phyloP scores from a whole-genome alignment of 2,888 invertebrate species.

The Reticulitermes lucifugus region DNA sequence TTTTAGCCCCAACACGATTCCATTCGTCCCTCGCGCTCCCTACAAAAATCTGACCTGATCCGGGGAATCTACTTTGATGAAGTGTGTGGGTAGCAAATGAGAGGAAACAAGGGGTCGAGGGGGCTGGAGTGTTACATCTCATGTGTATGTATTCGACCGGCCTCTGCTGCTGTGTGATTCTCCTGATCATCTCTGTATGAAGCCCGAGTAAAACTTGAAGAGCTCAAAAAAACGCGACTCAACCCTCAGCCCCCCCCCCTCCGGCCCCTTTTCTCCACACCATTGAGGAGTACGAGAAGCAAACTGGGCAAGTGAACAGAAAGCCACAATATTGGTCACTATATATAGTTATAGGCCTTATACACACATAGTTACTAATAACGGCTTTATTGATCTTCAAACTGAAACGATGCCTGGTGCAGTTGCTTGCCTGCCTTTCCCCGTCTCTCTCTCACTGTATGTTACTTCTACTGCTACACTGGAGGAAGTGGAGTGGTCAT shows the following conservation, averaged over 20 bases:
- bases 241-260: slow-evolving; percentile 9
- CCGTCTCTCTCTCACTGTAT: slow-evolving; percentile 10
- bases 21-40: slow-evolving; percentile 8
- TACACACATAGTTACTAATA: slow-evolving; percentile 42
- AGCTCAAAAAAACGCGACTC: slow-evolving; percentile 26
- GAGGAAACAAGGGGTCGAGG: not conserved
- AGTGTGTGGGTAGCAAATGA: slow-evolving; percentile 30
- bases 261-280: not conserved
- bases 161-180: slow-evolving; percentile 29
- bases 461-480: slow-evolving; percentile 7
- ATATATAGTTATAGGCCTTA: slow-evolving; percentile 42
- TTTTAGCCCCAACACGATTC: slow-evolving; percentile 15
- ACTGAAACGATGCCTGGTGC: slow-evolving; percentile 39
- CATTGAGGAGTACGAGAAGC: slow-evolving; percentile 26
- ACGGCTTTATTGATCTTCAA: slow-evolving; percentile 42
- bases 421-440: slow-evolving; percentile 29
- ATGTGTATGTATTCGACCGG: slow-evolving; percentile 33
- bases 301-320: slow-evolving; percentile 43
- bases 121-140: not conserved
- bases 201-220: slow-evolving; percentile 32
- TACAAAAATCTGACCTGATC: slow-evolving; percentile 34
- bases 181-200: slow-evolving; percentile 36
- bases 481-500: slow-evolving; percentile 37
- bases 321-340: slow-evolving; percentile 47
- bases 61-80: slow-evolving; percentile 31